Conservation (phyloP, 2,888 invertebrate species). For the Coenonympha glycerion region DNA sequence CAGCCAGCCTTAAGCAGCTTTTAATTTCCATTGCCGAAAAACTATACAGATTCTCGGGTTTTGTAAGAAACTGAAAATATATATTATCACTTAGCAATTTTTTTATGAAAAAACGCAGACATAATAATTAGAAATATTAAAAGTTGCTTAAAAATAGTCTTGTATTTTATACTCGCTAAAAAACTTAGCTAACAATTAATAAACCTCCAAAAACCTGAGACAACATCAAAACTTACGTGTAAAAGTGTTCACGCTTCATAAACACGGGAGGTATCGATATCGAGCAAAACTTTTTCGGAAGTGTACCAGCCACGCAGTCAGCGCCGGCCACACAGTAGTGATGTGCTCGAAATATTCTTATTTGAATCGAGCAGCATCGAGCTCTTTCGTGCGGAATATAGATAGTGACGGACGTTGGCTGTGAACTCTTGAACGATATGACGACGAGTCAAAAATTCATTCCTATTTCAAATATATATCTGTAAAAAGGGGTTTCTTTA, state of each 20-base stretch:
- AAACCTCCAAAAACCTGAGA: slow-evolving; percentile 2
- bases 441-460: slow-evolving; percentile 51
- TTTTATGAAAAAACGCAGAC: too few species aligned
- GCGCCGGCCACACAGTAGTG: slow-evolving; percentile 53
- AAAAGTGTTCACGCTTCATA: slow-evolving; percentile 36
- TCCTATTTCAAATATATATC: slow-evolving; percentile 60
- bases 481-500: slow-evolving; percentile 27
- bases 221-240: slow-evolving; percentile 24
- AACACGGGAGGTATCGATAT: slow-evolving; percentile 32
- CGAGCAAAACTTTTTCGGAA: slow-evolving; percentile 47
- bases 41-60: too few species aligned
- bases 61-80: too few species aligned
- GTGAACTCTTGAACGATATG: slow-evolving; percentile 45
- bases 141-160: too few species aligned
- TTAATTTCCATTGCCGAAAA: too few species aligned
- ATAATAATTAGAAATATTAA: too few species aligned
- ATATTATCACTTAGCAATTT: too few species aligned
- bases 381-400: slow-evolving; percentile 66
- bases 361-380: slow-evolving; percentile 65
- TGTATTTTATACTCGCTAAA: too few species aligned
- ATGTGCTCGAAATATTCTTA: slow-evolving; percentile 63
- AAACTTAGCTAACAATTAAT: too few species aligned
- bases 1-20: too few species aligned
- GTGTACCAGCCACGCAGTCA: slow-evolving; percentile 42
- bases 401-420: slow-evolving; percentile 69